Base-by-base conservation (phyloP, 2,888 invertebrate species). In the Cosmopolites sordidus region DNA sequence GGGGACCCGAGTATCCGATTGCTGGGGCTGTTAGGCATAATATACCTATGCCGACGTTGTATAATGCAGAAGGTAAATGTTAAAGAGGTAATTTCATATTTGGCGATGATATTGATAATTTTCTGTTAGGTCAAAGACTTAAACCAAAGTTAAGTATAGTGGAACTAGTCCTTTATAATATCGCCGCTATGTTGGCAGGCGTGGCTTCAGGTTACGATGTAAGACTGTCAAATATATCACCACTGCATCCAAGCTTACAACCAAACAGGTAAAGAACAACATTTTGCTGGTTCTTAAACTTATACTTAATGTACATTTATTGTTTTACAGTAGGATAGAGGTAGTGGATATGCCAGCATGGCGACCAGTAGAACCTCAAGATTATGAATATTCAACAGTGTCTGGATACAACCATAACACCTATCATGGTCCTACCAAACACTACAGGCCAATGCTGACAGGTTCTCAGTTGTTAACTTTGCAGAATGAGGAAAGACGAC, bases 191-290 rank as follows among this genome's bases (percentile, higher is more conserved):
- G 76, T 76, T 96, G 67, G 94, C 94, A 2, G 87, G 92, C 17
- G 89, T 96, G 37, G 92, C 90, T 2, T 88, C 91, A 33, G 96
- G 95, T 1, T 94, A 91, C 70, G 95, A 96, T 78, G 87, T 96
- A 47, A 82, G 93, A 67, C 81, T 91, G 73, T 90, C 92, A 40
- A 92, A 92, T 69, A 83, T 90, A 46, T 87, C 89, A 62, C 87
- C 89, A 0, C 77, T 91, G 59, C 91, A 91, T 75, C 91, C 91
- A 5, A 82, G 84, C 54, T 73, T 91, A 54, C 84, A 89, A 67
- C 87, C 89, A 0, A 82, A 83, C 54, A 81, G 83, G 81, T 83
- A 73, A 67, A 33, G 38, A 27, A 30, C 5, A 15, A 14, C 39
- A 15, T n/a, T n/a, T n/a, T n/a, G 22, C 22, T 22, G 3, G 22